These are phyloP conservation scores for Drosophila rhopaloa DNA, from an alignment of 1,140 invertebrate genomes.

Conservation along the genomic window DNA sequence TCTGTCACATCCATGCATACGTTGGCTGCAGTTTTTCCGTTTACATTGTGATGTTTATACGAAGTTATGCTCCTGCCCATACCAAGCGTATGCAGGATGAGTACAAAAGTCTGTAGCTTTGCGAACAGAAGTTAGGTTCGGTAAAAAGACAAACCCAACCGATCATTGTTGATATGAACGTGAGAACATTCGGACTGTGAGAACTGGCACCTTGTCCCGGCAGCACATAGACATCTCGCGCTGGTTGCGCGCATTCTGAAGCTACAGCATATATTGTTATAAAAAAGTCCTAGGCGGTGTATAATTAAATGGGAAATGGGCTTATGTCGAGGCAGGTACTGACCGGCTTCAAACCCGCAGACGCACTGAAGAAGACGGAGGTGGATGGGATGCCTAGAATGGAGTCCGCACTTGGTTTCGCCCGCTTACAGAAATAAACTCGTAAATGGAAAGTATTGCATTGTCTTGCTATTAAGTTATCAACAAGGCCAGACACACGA, in stretches of 20 bases:
- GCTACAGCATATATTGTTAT: slow-evolving; percentile 22
- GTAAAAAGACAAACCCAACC: background rate
- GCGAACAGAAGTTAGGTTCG: background rate
- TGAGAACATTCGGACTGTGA: background rate
- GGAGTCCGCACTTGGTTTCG: slow-evolving; percentile 4
- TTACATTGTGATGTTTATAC: slow-evolving; percentile 37
- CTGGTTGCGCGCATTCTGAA: slow-evolving; percentile 8
- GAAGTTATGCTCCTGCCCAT: slow-evolving; percentile 22
- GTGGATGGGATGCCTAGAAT: background rate
- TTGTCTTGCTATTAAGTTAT: slow-evolving; percentile 78
- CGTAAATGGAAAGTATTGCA: slow-evolving; percentile 71
- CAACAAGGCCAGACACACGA: slow-evolving; percentile 59
- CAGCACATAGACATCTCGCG: no score
- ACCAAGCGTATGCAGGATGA: slow-evolving; percentile 16
- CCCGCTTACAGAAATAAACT: slow-evolving; percentile 53
- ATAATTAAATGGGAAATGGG: slow-evolving; percentile 55
- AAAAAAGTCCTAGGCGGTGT: slow-evolving; percentile 35
- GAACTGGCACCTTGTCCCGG: background rate
- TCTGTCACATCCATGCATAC: slow-evolving; percentile 53
- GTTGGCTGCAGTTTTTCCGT: slow-evolving; percentile 21
- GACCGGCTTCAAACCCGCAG: background rate
- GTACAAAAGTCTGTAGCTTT: slow-evolving; percentile 7
- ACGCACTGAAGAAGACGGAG: background rate
- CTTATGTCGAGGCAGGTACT: slow-evolving; percentile 26
- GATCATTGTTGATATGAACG: slow-evolving; percentile 11